These are phyloP conservation scores for Amphipoea lucens DNA, from an alignment of 2,888 invertebrate genomes.

Conservation along the genomic window DNA sequence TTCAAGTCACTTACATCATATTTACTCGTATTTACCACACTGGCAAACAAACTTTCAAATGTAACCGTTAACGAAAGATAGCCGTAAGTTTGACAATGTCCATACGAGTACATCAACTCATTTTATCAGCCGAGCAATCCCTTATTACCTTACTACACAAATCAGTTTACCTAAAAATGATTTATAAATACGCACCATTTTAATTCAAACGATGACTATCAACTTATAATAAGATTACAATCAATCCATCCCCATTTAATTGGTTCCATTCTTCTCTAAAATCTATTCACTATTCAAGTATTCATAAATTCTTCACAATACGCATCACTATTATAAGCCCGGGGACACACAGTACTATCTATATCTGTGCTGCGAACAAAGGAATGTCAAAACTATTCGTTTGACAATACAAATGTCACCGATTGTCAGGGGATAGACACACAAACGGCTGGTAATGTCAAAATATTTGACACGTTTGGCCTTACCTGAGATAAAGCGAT, in stretches of 20 bases:
- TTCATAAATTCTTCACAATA: slow-evolving; percentile 52
- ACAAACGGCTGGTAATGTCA: slow-evolving; percentile 63
- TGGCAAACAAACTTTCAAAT: neutral
- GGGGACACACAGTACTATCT: slow-evolving; percentile 47
- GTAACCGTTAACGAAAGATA: neutral
- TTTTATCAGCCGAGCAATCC: neutral
- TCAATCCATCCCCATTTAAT: slow-evolving; percentile 43
- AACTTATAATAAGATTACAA: slow-evolving; percentile 36
- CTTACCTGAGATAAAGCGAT: slow-evolving; percentile 64
- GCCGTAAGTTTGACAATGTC: neutral
- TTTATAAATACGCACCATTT: neutral
- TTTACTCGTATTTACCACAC: slow-evolving; percentile 1
- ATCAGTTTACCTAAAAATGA: neutral
- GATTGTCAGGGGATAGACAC: slow-evolving; percentile 58
- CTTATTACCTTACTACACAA: neutral
- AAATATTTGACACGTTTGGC: slow-evolving; percentile 63
- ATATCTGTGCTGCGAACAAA: slow-evolving; percentile 54
- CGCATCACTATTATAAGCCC: slow-evolving; percentile 23
- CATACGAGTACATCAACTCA: neutral
- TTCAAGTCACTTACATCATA: slow-evolving; percentile 8
- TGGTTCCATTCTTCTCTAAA: slow-evolving; percentile 50
- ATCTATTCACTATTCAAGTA: slow-evolving; percentile 50
- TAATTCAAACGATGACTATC: slow-evolving; percentile 45
- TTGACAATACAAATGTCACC: slow-evolving; percentile 66
- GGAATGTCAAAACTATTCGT: slow-evolving; percentile 67